A percentile compares a stretch with the other conserved stretches of the same genome.
These are phyloP conservation scores for Tortricodes alternella DNA, from an alignment of 2,888 invertebrate genomes.

Conservation along the genomic window DNA sequence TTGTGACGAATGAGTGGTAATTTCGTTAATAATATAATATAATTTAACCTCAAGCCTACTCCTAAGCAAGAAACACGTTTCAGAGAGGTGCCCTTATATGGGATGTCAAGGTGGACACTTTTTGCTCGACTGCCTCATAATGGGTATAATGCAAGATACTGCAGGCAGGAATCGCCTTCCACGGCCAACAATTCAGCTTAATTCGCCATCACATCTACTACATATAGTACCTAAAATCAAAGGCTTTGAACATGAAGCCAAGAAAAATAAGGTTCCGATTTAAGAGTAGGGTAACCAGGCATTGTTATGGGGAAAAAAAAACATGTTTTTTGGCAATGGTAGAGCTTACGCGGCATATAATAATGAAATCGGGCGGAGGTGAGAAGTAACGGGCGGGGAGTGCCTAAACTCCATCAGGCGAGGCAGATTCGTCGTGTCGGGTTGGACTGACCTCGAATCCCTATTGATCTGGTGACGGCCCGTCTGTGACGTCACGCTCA, in stretches of 20 bases:
- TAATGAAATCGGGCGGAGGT: constrained; percentile 31
- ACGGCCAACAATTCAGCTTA: too few species aligned
- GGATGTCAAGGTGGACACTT: constrained; percentile 14
- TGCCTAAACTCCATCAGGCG: constrained; percentile 48
- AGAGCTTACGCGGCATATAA: constrained; percentile 23
- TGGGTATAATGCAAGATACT: too few species aligned
- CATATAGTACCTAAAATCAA: too few species aligned
- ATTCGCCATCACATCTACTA: too few species aligned
- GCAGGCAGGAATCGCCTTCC: too few species aligned
- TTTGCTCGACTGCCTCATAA: too few species aligned
- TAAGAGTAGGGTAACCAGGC: constrained; percentile 17
- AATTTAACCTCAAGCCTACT: too few species aligned
- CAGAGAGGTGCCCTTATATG: constrained; percentile 5
- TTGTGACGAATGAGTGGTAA: too few species aligned
- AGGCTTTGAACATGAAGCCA: background rate
- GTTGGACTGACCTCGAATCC: constrained; percentile 72
- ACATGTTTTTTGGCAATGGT: constrained; percentile 24
- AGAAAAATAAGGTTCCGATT: constrained; percentile 10
- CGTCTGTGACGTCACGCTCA: constrained; percentile 62
- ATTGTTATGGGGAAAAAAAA: constrained; percentile 23
- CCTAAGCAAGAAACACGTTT: too few species aligned
- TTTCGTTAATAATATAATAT: too few species aligned
- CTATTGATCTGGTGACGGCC: constrained; percentile 74
- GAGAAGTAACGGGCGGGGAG: constrained; percentile 37
- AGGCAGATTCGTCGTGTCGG: constrained; percentile 53